Conservation (phyloP, 2,888 invertebrate species). For the Patella pellucida region DNA sequence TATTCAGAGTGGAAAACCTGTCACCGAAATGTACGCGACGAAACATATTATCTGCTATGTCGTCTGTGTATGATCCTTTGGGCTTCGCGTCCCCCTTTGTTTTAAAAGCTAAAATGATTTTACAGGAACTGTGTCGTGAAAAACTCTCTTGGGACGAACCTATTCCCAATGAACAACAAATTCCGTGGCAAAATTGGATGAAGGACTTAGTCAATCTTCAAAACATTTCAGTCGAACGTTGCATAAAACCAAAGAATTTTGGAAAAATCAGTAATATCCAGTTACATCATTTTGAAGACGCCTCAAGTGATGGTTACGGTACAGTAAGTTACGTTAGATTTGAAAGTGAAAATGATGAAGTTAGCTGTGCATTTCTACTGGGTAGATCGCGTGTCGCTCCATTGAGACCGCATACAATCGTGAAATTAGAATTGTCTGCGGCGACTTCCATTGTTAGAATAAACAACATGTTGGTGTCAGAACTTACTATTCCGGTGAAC, state of each 20-base stretch:
- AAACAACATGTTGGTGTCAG: too few relatives aligned
- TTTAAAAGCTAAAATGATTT: slow-evolving; percentile 17
- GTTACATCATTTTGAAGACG: slow-evolving; percentile 19
- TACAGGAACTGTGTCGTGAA: slow-evolving; percentile 11
- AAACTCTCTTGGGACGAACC: slow-evolving; percentile 11
- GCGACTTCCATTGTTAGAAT: too few relatives aligned
- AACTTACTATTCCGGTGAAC: too few relatives aligned
- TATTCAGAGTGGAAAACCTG: slow-evolving; percentile 18
- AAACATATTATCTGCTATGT: not conserved
- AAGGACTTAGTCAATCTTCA: slow-evolving; percentile 7
- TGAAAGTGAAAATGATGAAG: too few relatives aligned
- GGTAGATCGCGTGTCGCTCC: too few relatives aligned
- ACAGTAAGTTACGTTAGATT: too few relatives aligned
- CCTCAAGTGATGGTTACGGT: not conserved
- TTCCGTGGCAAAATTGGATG: slow-evolving; percentile 15
- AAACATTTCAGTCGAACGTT: not conserved
- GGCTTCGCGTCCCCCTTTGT: slow-evolving; percentile 19
- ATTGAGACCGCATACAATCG: too few relatives aligned
- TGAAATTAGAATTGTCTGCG: too few relatives aligned
- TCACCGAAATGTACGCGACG: slow-evolving; percentile 7
- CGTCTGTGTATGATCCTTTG: slow-evolving; percentile 17
- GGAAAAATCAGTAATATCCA: not conserved
- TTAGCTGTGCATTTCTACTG: too few relatives aligned
- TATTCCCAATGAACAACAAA: not conserved
- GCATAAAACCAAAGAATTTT: not conserved